Evolutionary conservation across 2,797 vertebrate species (phyloP), one percentile per base, ranked within the genome.

Genomic region (Enteromius treurensis): DNA sequence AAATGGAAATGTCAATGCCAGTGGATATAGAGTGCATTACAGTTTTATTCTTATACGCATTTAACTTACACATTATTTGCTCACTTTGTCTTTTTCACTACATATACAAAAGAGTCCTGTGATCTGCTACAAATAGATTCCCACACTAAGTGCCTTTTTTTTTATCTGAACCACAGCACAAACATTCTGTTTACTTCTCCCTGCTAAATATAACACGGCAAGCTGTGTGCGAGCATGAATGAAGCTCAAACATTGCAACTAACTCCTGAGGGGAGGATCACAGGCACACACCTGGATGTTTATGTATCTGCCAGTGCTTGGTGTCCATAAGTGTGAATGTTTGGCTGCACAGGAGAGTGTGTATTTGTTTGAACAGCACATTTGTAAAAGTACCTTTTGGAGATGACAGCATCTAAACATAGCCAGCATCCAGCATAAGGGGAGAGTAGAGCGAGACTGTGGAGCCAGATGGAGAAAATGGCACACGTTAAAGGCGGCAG

Each of bases 111-210:
- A 55, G n/a, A 45, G 5, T 40, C 29, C 15, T 75, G 26, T 58
- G 69, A 74, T 74, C 42, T 74, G 70, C 70, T 64, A 32, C 7
- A 81, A 81, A 74, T 26, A 65, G 58, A 65, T 74, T 51, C 58
- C 58, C 40, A 64, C 37, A 62, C 40, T 19, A 64, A 76, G n/a
- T 77, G 37, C 14, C 37, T 60, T 42, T 86, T 4, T 64, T 9
- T 64, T 64, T 70, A 68, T 81, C 58, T 65, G 70, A 74, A 75
- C 42, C 58, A 65, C 15, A 81, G 37, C 68, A 80, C 68, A 51
- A 81, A 78, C 67, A 51, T n/a, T 26, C 70, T 47, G 74, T 88
- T 84, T 85, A 74, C 75, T 82, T 88, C 83, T 64, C 67, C 42
- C 47, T 77, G 62, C 81, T 81, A 84, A 86, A 83, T 85, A 88